These are phyloP conservation scores for Pagrus major DNA, from an alignment of 2,113 vertebrate species.

Conservation along the genomic window DNA sequence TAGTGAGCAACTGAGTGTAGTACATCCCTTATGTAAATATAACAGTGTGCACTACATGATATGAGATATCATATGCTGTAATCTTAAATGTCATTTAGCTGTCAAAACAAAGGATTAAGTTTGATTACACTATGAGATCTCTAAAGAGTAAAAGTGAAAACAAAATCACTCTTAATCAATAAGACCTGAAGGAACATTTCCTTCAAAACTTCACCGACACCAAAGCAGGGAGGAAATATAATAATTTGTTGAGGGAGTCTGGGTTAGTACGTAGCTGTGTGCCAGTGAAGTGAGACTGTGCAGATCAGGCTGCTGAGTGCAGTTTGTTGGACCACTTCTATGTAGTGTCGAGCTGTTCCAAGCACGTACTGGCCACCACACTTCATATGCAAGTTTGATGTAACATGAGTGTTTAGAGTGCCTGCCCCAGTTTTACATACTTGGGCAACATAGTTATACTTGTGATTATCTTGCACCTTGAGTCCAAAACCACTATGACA, in stretches of 20 bases:
- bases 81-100: slow-evolving; percentile 12
- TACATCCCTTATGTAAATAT: not conserved
- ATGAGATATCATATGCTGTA: slow-evolving; percentile 14
- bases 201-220: slow-evolving; percentile 42
- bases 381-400: slow-evolving; percentile 60
- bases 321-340: slow-evolving; percentile 59
- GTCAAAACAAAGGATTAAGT: slow-evolving; percentile 46
- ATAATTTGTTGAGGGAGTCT: slow-evolving; percentile 38
- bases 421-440: slow-evolving; percentile 52
- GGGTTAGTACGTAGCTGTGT: slow-evolving; percentile 41
- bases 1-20: slow-evolving; percentile 47
- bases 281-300: slow-evolving; percentile 62
- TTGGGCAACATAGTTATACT: slow-evolving; percentile 28
- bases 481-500: slow-evolving; percentile 52
- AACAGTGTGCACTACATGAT: not conserved
- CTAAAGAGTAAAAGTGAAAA: slow-evolving; percentile 19
- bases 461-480: slow-evolving; percentile 52
- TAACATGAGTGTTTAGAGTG: slow-evolving; percentile 48
- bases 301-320: slow-evolving; percentile 55
- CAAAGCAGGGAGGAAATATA: slow-evolving; percentile 25
- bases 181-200: slow-evolving; percentile 40
- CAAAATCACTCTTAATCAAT: slow-evolving; percentile 34
- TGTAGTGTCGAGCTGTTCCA: slow-evolving; percentile 57
- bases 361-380: slow-evolving; percentile 52
- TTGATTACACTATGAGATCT: slow-evolving; percentile 22